phyloP scores from a whole-genome alignment of 2,888 invertebrate species.

The Eupithecia tripunctaria region DNA sequence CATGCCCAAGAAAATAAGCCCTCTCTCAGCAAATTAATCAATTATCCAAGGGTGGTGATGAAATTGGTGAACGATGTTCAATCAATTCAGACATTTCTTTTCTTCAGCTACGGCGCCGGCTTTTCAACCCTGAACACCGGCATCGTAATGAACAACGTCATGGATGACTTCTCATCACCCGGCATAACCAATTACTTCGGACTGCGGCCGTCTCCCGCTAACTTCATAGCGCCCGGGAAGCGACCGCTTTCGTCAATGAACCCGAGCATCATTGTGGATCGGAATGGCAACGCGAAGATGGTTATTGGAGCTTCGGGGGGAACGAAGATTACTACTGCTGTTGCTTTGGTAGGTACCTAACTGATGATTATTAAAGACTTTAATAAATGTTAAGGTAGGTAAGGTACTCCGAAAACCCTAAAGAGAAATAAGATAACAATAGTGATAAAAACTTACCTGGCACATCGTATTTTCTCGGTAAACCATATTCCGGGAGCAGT shows the following conservation, averaged over 20 bases:
- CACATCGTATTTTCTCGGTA: too few relatives aligned
- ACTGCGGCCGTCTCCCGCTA: constrained; percentile 90
- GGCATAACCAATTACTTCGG: constrained; percentile 88
- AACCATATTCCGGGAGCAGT: too few relatives aligned
- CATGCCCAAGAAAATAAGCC: not conserved
- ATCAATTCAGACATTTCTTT: not conserved
- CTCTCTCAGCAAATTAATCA: not conserved
- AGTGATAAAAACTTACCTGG: too few relatives aligned
- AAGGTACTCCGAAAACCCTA: too few relatives aligned
- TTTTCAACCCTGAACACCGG: constrained; percentile 92
- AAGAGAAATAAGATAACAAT: too few relatives aligned
- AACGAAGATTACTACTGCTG: constrained; percentile 90
- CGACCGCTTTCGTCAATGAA: constrained; percentile 94
- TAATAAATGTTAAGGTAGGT: too few relatives aligned
- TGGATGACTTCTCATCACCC: constrained; percentile 97
- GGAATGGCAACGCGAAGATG: constrained; percentile 86
- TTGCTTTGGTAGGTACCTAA: constrained; percentile 87
- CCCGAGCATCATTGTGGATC: constrained; percentile 90
- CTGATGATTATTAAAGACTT: too few relatives aligned
- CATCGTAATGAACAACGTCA: constrained; percentile 96
- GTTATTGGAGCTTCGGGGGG: constrained; percentile 94
- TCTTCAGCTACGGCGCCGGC: constrained; percentile 92
- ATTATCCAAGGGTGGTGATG: not conserved
- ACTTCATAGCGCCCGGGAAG: constrained; percentile 92
- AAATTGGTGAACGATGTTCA: too few relatives aligned